Conservation (phyloP, 2,113 vertebrate species). For the Clarias gariepinus region DNA sequence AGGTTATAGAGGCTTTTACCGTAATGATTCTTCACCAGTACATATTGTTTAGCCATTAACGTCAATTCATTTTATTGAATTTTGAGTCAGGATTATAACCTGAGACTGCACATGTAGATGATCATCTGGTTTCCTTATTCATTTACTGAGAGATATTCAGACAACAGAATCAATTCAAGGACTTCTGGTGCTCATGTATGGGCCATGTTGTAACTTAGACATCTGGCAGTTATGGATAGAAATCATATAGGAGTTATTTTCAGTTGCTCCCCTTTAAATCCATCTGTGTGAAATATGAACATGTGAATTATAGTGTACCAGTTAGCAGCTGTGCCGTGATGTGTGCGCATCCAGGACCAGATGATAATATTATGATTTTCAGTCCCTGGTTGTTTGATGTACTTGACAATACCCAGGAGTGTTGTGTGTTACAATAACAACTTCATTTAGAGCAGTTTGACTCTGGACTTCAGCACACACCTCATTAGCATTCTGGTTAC, state of each 20-base stretch:
- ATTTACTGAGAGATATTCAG: neutral
- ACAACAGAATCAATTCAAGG: neutral
- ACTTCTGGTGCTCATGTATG: neutral
- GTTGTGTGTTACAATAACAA: neutral
- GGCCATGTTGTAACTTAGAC: neutral
- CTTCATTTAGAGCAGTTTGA: neutral
- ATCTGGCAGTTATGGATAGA: neutral
- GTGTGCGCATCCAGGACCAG: neutral
- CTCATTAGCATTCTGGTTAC: neutral
- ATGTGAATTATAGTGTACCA: neutral
- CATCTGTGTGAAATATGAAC: neutral
- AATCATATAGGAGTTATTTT: neutral
- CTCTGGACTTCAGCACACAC: neutral
- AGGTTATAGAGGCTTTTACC: conserved; percentile 4
- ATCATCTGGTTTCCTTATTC: neutral
- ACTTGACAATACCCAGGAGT: neutral
- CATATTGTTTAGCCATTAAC: neutral
- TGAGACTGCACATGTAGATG: neutral
- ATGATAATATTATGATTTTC: neutral
- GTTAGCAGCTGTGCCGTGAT: neutral
- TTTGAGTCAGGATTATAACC: neutral
- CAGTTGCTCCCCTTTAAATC: neutral
- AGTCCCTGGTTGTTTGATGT: neutral
- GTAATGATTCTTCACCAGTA: neutral
- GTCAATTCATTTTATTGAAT: neutral